A percentile compares a stretch with the other conserved stretches of the same genome.
These are phyloP conservation scores for Thera obeliscata DNA, from an alignment of 2,888 invertebrate species.

Conservation along the genomic window DNA sequence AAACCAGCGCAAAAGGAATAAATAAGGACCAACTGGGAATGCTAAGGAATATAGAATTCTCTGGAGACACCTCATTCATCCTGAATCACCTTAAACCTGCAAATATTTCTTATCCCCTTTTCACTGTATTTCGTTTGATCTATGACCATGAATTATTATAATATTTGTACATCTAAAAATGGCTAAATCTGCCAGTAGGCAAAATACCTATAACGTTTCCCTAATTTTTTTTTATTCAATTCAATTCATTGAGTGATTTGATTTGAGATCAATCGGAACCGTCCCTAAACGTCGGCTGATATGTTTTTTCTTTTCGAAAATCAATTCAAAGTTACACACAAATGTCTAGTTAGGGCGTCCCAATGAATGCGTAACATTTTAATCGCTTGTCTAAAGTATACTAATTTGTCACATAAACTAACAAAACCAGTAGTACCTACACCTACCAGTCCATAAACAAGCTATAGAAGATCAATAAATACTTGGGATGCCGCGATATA, in stretches of 20 bases:
- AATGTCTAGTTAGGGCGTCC: neutral
- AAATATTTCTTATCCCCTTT: conserved; percentile 12
- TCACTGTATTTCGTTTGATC: neutral
- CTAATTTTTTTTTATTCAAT: too few species aligned
- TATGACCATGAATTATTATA: neutral
- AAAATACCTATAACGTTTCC: too few species aligned
- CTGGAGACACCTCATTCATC: conserved; percentile 32
- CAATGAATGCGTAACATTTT: conserved; percentile 18
- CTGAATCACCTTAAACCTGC: conserved; percentile 23
- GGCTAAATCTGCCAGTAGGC: too few species aligned
- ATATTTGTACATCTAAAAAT: too few species aligned
- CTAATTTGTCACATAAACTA: conserved; percentile 37
- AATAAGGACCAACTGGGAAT: conserved; percentile 27
- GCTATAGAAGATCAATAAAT: conserved; percentile 60
- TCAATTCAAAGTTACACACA: too few species aligned
- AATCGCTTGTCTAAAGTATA: conserved; percentile 24
- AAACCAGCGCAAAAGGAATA: conserved; percentile 29
- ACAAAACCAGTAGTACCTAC: conserved; percentile 38
- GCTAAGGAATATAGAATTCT: conserved; percentile 27
- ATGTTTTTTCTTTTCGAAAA: too few species aligned
- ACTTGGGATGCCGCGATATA: conserved; percentile 60
- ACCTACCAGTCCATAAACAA: conserved; percentile 52
- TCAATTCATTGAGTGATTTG: too few species aligned
- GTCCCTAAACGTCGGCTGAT: too few species aligned
- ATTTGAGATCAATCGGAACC: too few species aligned